Base-by-base conservation (phyloP, 2,797 vertebrate genomes). In the Brachyalestes nurse region DNA sequence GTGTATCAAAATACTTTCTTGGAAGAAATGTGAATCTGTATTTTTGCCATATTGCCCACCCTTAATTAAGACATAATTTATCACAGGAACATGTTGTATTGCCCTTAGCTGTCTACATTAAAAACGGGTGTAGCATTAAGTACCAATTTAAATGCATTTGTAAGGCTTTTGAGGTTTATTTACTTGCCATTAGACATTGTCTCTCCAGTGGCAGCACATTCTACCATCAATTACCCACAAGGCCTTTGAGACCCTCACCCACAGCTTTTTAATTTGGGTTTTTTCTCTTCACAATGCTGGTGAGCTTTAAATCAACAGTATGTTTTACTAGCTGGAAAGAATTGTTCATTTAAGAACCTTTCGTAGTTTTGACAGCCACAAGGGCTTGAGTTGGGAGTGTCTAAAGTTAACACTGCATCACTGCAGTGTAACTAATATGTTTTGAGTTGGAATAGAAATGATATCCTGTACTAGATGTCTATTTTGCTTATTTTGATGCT, bases 311-410 rank as follows among this genome's bases (percentile, higher is more conserved):
- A 85, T 87, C 82, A 86, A 75, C 78, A 85, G 77, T 83, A 81
- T 75, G 77, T 73, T 82, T 78, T 69, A 71, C 49, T 77, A 69
- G 76, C 75, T 72, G 74, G 81, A 81, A 86, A 86, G 72, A 64
- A 81, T 82, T 85, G 88, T n/a, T n/a, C n/a, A 89, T 87, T 88
- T 86, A 88, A 88, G 88, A 86, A 86, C 79, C 64, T 84, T 76
- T 80, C 82, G 77, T 77, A 76, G 72, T 60, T 83, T 83, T 84
- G 85, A 88, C 86, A 89, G 86, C 75, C 57, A 57, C 81, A 86
- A 87, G 82, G 81, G 86, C 85, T 87, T 86, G 88, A 85, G 83
- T 78, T 86, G 62, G 66, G 74, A 85, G 85, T 77, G 87, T 82
- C 75, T 62, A 13, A 34, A 61, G 66, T 70, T 78, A 82, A 80